Evolutionary conservation across 2,888 invertebrate species (phyloP).

Genomic region (Diaphora mendica): DNA sequence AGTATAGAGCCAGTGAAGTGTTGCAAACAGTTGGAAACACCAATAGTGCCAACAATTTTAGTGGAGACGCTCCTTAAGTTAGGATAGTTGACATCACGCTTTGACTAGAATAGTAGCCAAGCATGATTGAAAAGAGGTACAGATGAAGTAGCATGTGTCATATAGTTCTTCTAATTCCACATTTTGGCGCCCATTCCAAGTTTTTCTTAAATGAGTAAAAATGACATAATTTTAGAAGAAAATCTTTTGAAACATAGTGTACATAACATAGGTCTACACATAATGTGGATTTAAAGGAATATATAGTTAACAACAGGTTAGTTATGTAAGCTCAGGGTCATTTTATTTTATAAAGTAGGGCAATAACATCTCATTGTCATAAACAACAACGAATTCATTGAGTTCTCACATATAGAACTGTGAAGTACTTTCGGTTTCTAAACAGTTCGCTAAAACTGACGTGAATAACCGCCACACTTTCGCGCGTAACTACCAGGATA

Average conservation of each 20-base stretch:
- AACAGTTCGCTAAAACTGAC: slow-evolving; percentile 48
- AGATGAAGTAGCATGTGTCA: no score
- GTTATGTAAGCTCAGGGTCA: slow-evolving; percentile 75
- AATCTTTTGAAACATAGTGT: not conserved
- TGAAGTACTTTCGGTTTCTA: slow-evolving; percentile 34
- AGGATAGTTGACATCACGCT: no score
- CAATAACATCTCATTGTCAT: slow-evolving; percentile 62
- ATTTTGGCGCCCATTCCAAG: no score
- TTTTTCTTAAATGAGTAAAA: no score
- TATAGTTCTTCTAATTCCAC: no score
- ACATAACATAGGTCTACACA: not conserved
- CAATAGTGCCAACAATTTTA: no score
- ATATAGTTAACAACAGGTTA: slow-evolving; percentile 11
- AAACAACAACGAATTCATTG: slow-evolving; percentile 51
- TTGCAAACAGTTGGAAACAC: no score
- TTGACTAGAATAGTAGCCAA: no score
- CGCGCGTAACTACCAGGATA: slow-evolving; percentile 68
- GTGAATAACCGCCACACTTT: slow-evolving; percentile 60
- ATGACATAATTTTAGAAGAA: not conserved
- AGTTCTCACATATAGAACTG: slow-evolving; percentile 9
- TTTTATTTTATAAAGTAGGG: slow-evolving; percentile 47
- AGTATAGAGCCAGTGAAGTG: no score
- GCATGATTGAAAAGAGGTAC: no score
- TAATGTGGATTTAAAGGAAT: not conserved
- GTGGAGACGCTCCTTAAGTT: no score